Evolutionary conservation across 2,797 vertebrate genomes (phyloP).

Genomic region (Orientallactaga sibirica): DNA sequence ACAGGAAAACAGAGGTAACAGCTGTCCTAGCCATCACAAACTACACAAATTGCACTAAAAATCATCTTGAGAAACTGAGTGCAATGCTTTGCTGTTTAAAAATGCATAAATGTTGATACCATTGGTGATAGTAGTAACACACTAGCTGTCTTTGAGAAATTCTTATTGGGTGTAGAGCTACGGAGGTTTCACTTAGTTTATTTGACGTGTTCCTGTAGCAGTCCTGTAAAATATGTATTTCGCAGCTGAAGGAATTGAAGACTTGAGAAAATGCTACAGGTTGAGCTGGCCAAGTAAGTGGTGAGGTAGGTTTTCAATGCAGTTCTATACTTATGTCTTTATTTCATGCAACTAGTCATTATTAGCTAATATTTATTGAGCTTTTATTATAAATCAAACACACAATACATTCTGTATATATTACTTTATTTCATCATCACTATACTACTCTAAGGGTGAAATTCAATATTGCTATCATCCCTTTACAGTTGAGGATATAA

Average conservation of each 20-base stretch:
- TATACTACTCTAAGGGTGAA: neutral
- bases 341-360: neutral
- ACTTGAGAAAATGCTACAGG: neutral
- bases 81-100: neutral
- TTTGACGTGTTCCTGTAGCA: neutral
- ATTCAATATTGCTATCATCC: constrained; percentile 38
- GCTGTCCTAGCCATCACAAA: neutral
- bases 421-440: constrained; percentile 18
- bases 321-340: neutral
- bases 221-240: neutral
- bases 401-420: neutral
- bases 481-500: constrained; percentile 40
- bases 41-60: neutral
- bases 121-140: neutral
- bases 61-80: neutral
- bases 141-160: neutral
- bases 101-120: neutral
- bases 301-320: neutral
- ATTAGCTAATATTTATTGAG: neutral
- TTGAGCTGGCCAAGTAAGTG: neutral
- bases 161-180: neutral
- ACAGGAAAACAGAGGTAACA: neutral
- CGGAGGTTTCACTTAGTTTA: neutral
- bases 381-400: neutral
- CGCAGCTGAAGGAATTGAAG: neutral